Evolutionary conservation across 2,797 vertebrate species (phyloP).

Genomic region (Astyanax mexicanus): DNA sequence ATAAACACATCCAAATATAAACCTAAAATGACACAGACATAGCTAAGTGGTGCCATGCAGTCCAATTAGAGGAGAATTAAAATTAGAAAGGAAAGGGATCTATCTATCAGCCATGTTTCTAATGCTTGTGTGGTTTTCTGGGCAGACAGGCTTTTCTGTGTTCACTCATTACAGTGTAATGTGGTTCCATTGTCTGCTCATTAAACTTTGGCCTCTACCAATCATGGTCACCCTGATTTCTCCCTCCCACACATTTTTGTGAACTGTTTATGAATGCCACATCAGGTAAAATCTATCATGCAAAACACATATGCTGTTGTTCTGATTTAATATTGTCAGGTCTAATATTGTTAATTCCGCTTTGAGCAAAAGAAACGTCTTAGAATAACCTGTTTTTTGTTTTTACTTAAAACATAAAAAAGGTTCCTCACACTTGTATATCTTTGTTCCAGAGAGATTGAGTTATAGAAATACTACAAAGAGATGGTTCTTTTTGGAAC

Average conservation of each 20-base stretch:
- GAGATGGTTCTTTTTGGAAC: too few species aligned
- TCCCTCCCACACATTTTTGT: background rate
- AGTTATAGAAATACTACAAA: too few species aligned
- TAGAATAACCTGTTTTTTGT: too few species aligned
- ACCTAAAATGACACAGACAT: too few species aligned
- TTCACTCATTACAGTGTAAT: background rate
- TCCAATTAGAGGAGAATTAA: background rate
- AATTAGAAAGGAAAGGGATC: background rate
- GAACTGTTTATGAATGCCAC: conserved; percentile 6
- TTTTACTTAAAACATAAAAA: too few species aligned
- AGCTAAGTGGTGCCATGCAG: background rate
- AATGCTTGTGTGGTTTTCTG: background rate
- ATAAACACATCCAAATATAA: background rate
- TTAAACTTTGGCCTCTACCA: conserved; percentile 8
- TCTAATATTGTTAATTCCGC: too few species aligned
- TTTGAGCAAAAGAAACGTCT: too few species aligned
- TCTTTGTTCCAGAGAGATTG: too few species aligned
- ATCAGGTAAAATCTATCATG: background rate
- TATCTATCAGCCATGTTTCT: too few species aligned
- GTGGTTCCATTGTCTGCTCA: background rate
- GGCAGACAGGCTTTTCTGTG: conserved; percentile 9
- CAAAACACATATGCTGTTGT: too few species aligned
- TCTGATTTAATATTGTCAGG: too few species aligned
- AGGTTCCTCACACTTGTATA: too few species aligned
- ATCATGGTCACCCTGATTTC: background rate